Base-by-base conservation (phyloP, 1,140 invertebrate genomes). In the Pseudomyrmex sp. region DNA sequence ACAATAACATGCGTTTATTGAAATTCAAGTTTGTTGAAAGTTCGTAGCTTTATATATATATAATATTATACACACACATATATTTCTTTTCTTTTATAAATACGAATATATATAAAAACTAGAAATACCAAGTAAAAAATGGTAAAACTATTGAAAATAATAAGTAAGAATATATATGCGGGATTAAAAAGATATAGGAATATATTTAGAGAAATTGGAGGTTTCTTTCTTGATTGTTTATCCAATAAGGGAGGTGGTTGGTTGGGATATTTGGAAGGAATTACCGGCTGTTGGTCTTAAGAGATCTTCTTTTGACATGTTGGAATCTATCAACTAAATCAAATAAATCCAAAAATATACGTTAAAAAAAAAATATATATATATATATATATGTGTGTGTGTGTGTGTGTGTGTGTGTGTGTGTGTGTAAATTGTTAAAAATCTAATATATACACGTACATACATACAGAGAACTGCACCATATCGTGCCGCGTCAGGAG, bases 311-410 rank as follows among this genome's bases (percentile, higher is more conserved):
- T 74, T 90, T 4, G 86, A 85, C 3, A 73, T 52, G n/a, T 73
- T 63, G 69, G 50, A 70, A 76, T 88, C 87, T 26, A 91, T 89
- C 20, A 91, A 54, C 92, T 92, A 70, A 52, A 88, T 91, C 5
- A 66, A 84, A 89, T 26, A 61, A 65, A 73, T 13, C 70, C 9
- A 66, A 82, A 85, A 86, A 86, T 62, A 18, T 76, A 35, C 35
- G 35, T 46, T 48, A 69, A 23, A 23, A 23, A 18, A 18, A 0
- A 18, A 0, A 18, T 18, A 18, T 18, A 18, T 18, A 18, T n/a
- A n/a, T n/a, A n/a, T n/a, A n/a, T n/a, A n/a, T n/a, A n/a, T n/a
- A n/a, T 26, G 26, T 23, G 20, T 23, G 20, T 23, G 20, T 3
- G 3, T 26, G 26, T 26, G 26, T 23, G 20, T 23, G 20, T 23